Base-by-base conservation (phyloP, 2,888 invertebrate genomes). In the Philaethria dido region DNA sequence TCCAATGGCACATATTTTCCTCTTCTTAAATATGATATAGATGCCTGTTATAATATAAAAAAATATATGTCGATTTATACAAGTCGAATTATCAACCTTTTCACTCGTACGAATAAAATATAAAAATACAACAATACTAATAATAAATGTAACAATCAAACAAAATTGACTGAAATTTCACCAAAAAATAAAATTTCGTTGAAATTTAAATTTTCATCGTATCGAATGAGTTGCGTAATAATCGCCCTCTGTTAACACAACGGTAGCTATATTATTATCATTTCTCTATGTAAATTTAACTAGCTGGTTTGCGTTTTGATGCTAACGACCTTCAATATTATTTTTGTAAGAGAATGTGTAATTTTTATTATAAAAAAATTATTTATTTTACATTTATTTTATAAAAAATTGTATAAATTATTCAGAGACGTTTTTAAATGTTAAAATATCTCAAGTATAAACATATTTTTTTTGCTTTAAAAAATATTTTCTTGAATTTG, bases 271-370 rank as follows among this genome's bases (percentile, higher is more conserved):
- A 59, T 64, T 57, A 69, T 70, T 65, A 65, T 70, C 62, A 68
- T 77, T 80, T 79, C 77, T 78, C 78, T 78, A 79, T 77, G 77
- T 73, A 75, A 74, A 74, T 67, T 71, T 64, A 62, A 48, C 70
- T 64, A 60, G 68, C 69, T 64, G 61, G 64, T 64, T 66, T 64
- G 66, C 57, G 63, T 67, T 66, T 44, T 50, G 76, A 78, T 73
- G 75, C 78, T 83, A 85, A 84, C 80, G 81, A 83, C 79, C 74
- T 72, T 52, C 39, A 69, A 69, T 81, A 77, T 79, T 80, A 78
- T 76, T 77, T 74, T 72, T 67, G 63, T 62, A 62, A 25, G 25
- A 50, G 25, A 14, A 25, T 25, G n/a, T 25, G 25, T 25, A 25
- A 50, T 25, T 25, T 50, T 50, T 50, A 25, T 50, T 22, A 48